Base-by-base conservation (phyloP, 1,140 invertebrate species). In the Nasonia longicornis region DNA sequence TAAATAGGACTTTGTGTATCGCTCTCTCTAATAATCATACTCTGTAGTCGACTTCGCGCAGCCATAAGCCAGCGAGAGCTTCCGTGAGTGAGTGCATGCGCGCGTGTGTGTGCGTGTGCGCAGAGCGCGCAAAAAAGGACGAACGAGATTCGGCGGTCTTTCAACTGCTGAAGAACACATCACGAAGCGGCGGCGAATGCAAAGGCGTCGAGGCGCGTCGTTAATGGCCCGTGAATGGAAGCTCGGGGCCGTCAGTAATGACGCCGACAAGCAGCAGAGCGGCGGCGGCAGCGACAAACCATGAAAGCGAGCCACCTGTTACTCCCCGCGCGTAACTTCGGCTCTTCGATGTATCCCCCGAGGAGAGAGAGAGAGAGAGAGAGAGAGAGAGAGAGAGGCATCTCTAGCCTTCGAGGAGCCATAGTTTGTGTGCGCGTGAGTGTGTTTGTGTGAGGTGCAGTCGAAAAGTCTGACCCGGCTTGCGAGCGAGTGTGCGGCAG, bases 301-400 rank as follows among this genome's bases (percentile, higher is more conserved):
- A 66, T 73, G 74, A 82, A 83, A 85, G 85, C 83, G 78, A 83
- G 84, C 86, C 86, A 87, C 86, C 86, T 87, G 86, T 87, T 87
- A 87, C 86, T 76, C 84, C 71, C 81, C 52, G 52, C 52, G 52
- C 31, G 11, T n/a, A 72, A 72, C 70, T 72, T 72, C 16, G 66
- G 66, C 66, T 35, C 31, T 69, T 69, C 66, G 66, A 31, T 67
- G 29, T 67, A 67, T 67, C 66, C 22, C 52, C 52, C 52, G 71
- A 48, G 38, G 16, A 38, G 69, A 35, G 31, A 35, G 31, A 35
- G 31, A 35, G 31, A 35, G 31, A 35, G 31, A 35, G 31, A 35
- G 31, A 35, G 31, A 2, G 31, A 35, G 31, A 35, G 16, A 38
- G 69, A n/a, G 35, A 67, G 58, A 67, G 2, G 69, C 26, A 3